A percentile compares a stretch with the other conserved stretches of the same genome.
Conservation (phyloP, 2,797 vertebrate genomes). For the Gallirallus australis region DNA sequence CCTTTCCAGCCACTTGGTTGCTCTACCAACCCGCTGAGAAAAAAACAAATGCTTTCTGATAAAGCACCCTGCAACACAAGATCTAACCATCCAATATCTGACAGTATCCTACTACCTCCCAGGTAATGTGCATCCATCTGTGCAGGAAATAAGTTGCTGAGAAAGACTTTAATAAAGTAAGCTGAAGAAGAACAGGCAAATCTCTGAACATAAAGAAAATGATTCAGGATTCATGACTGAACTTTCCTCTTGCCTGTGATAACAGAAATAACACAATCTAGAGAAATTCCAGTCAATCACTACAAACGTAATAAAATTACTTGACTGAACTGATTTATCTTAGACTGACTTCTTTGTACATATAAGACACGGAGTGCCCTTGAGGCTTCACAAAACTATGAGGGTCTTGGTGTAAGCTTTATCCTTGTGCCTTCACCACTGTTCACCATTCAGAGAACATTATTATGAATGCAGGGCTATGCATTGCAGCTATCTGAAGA, state of each 20-base stretch:
- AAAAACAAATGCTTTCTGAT: neutral
- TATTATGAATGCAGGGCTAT: neutral
- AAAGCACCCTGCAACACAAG: neutral
- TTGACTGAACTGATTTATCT: neutral
- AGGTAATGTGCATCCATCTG: neutral
- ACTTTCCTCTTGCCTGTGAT: neutral
- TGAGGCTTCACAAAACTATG: neutral
- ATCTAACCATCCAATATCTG: neutral
- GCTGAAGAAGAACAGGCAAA: neutral
- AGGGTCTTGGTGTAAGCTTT: neutral
- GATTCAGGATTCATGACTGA: neutral
- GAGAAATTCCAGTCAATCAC: neutral
- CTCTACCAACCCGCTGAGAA: neutral
- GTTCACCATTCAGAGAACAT: neutral
- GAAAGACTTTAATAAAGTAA: neutral
- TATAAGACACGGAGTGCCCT: neutral
- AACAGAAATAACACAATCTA: neutral
- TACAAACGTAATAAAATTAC: neutral
- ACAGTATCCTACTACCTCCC: neutral
- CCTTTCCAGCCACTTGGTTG: neutral
- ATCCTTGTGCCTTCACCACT: neutral
- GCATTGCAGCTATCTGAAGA: neutral
- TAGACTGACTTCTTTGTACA: neutral
- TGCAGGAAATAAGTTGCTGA: neutral
- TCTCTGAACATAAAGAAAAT: neutral